Conservation (phyloP, 2,113 vertebrate genomes). For the Felis chaus region DNA sequence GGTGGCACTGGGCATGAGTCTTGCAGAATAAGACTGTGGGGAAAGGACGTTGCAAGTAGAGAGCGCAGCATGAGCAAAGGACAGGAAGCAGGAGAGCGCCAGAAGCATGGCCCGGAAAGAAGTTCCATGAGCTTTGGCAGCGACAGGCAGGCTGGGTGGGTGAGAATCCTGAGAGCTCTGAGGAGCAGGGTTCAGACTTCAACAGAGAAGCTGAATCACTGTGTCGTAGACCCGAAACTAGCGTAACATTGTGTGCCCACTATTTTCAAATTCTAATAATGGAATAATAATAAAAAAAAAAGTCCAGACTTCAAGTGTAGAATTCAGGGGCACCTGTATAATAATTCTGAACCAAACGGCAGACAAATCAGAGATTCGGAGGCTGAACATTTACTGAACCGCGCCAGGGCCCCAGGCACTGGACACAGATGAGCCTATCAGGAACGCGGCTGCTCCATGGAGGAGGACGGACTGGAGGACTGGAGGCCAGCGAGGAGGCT, state of each 20-base stretch:
- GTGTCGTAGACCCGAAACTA: neutral
- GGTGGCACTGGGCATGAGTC: neutral
- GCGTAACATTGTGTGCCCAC: neutral
- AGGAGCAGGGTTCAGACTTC: neutral
- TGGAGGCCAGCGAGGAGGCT: neutral
- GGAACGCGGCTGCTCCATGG: neutral
- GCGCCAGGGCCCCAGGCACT: neutral
- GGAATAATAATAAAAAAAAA: neutral
- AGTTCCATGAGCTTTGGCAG: neutral
- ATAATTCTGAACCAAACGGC: neutral
- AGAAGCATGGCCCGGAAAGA: neutral
- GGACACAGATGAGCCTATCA: neutral
- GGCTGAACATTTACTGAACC: neutral
- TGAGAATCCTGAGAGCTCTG: no score
- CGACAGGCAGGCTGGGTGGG: no score
- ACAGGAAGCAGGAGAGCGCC: neutral
- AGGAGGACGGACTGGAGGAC: conserved; percentile 18
- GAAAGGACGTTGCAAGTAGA: neutral
- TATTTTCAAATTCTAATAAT: neutral
- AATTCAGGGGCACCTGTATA: neutral
- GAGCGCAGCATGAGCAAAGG: neutral
- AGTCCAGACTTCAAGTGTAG: neutral
- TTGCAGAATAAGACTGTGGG: neutral
- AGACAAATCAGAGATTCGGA: neutral
- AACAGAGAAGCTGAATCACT: neutral